Base-by-base conservation (phyloP, 2,797 vertebrate genomes). In the Pseudocheirus occidentalis region DNA sequence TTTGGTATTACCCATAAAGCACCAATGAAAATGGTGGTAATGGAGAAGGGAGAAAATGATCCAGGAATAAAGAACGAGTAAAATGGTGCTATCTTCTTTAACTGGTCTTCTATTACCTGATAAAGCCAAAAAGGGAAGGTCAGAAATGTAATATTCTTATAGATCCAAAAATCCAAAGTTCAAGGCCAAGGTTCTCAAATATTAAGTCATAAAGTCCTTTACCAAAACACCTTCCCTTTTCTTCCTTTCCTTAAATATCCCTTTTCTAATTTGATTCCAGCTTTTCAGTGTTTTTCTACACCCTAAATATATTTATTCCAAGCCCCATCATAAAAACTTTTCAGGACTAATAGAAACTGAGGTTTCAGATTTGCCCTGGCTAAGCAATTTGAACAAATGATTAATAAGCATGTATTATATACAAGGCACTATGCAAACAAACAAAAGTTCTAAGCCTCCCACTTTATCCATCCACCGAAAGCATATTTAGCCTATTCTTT, bases 271-370 rank as follows among this genome's bases (percentile, higher is more conserved):
- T 24, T n/a, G 55, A 81, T 40, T 40, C n/a, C 11, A 21, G 3
- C 66, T 81, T 46, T n/a, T 24, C 66, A 21, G n/a, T 73, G 5
- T 81, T 81, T 40, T 29, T 21, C 91, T 95, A 31, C 1, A 95
- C 57, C 73, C 40, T 95, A 94, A 96, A 40, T 16, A 29, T 13
- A 90, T 16, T 12, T 95, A 53, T 91, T 95, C 46, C 52, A 92
- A 96, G 91, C 9, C 0, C 90, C 94, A 93, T 16, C 90, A 56
- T 94, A 95, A 95, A 46, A 29, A 16, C 91, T 90, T 91, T 94
- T 52, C 46, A 31, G 94, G 52, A 93, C 95, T 95, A 91, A 94
- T 94, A 91, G 93, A 18, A 94, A 94, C 56, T 55, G 87, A 58
- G 92, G 92, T 27, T 89, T 27, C 66, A 95, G 89, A 92, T 91